phyloP scores from a whole-genome alignment of 2,113 vertebrate genomes.

The Pseudois nayaur region DNA sequence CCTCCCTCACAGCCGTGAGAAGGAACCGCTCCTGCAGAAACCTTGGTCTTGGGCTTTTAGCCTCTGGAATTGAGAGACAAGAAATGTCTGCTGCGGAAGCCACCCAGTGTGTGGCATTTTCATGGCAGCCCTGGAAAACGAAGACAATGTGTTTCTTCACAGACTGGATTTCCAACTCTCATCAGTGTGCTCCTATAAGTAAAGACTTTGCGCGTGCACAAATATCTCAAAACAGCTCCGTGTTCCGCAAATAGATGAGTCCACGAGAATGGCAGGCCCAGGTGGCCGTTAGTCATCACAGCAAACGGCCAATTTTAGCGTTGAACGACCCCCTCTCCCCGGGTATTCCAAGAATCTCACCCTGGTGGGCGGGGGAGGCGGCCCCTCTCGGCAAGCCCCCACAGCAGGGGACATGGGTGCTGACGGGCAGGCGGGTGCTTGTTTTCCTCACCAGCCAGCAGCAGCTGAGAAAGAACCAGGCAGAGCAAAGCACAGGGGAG shows the following conservation, averaged over 20 bases:
- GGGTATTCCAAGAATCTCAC: constrained; percentile 33
- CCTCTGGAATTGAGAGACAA: neutral
- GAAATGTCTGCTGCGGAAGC: neutral
- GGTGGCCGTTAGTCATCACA: constrained; percentile 61
- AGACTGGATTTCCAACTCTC: neutral
- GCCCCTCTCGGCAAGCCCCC: neutral
- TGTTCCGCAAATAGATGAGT: constrained; percentile 46
- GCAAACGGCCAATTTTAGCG: constrained; percentile 37
- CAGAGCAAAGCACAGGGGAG: accelerated
- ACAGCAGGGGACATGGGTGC: neutral
- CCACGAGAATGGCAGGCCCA: constrained; percentile 34
- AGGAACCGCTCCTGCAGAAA: neutral
- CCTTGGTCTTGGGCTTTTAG: neutral
- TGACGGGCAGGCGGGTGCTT: constrained; percentile 26
- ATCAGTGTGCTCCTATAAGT: neutral
- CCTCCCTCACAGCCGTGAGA: neutral
- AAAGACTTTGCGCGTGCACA: neutral
- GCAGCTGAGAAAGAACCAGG: constrained; percentile 3
- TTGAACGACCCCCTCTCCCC: neutral
- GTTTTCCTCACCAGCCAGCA: neutral
- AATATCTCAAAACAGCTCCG: neutral
- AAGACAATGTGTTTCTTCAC: neutral
- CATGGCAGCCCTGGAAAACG: neutral
- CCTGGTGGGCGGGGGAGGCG: neutral
- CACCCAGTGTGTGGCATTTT: too few species aligned